Evolutionary conservation across 2,888 invertebrate genomes (phyloP).

Genomic region (Lampropteryx suffumata): DNA sequence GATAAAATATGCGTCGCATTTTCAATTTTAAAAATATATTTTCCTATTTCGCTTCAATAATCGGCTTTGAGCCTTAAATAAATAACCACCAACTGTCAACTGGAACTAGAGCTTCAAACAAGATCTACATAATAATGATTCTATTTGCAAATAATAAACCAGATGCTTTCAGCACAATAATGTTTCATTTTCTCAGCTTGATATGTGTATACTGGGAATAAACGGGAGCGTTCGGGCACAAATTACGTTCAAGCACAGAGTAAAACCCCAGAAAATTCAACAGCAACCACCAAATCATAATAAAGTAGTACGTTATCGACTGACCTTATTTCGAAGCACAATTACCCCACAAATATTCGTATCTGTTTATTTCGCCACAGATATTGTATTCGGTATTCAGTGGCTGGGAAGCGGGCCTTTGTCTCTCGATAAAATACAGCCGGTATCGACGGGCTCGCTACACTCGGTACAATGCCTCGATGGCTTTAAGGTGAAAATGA

Average conservation of each 20-base stretch:
- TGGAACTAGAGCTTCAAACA: no score
- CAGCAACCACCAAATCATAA: constrained; percentile 15
- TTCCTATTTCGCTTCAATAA: constrained; percentile 1
- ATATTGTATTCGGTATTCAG: constrained; percentile 43
- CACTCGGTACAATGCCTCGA: constrained; percentile 18
- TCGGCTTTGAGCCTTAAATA: constrained; percentile 1
- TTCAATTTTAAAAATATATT: constrained; percentile 14
- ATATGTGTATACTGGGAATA: neutral
- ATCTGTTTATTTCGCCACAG: constrained; percentile 34
- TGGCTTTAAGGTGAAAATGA: constrained; percentile 50
- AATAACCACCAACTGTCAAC: neutral
- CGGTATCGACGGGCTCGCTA: constrained; percentile 25
- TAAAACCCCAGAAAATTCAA: constrained; percentile 7
- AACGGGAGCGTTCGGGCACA: no score
- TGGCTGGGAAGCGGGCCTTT: constrained; percentile 38
- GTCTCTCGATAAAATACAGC: constrained; percentile 46
- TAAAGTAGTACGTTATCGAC: constrained; percentile 29
- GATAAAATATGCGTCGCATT: constrained; percentile 31
- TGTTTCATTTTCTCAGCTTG: neutral
- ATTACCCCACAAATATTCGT: constrained; percentile 33
- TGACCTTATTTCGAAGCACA: constrained; percentile 33
- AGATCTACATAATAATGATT: no score
- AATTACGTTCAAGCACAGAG: neutral
- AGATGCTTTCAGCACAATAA: no score
- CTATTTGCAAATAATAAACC: no score